A percentile compares a stretch with the other conserved stretches of the same genome.
Conservation (phyloP, 2,113 vertebrate genomes). For the Alethe diademata region DNA sequence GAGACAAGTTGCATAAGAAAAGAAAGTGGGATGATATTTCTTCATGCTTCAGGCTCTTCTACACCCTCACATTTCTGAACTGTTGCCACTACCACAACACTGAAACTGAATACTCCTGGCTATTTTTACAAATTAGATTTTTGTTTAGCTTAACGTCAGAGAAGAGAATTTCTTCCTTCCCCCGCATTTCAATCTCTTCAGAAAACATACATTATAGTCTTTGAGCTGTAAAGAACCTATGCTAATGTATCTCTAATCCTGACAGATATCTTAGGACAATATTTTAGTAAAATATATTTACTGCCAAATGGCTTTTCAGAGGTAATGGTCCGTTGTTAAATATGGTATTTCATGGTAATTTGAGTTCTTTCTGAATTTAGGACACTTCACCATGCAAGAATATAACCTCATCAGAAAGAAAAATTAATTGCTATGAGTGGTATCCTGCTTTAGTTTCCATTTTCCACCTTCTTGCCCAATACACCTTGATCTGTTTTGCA, state of each 20-base stretch:
- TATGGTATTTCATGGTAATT: neutral
- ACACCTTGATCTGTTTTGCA: neutral
- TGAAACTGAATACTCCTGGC: neutral
- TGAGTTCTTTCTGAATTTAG: neutral
- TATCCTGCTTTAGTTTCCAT: neutral
- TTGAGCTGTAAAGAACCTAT: neutral
- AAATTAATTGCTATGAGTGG: neutral
- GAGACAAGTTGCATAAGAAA: neutral
- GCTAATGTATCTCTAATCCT: neutral
- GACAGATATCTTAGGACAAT: neutral
- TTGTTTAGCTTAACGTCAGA: neutral
- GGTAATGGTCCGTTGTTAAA: neutral
- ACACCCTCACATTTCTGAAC: neutral
- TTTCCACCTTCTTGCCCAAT: neutral
- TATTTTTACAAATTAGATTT: neutral
- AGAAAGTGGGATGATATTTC: neutral
- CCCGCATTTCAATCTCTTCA: neutral
- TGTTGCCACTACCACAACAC: neutral
- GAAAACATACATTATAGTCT: neutral
- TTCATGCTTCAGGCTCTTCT: neutral
- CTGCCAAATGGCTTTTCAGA: neutral
- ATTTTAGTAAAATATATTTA: constrained; percentile 32
- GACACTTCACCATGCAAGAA: neutral
- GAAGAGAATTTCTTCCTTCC: neutral
- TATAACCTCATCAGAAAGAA: neutral